phyloP scores from a whole-genome alignment of 37 sponge, comb jelly and placozoan species.

The Geodia barretti region DNA sequence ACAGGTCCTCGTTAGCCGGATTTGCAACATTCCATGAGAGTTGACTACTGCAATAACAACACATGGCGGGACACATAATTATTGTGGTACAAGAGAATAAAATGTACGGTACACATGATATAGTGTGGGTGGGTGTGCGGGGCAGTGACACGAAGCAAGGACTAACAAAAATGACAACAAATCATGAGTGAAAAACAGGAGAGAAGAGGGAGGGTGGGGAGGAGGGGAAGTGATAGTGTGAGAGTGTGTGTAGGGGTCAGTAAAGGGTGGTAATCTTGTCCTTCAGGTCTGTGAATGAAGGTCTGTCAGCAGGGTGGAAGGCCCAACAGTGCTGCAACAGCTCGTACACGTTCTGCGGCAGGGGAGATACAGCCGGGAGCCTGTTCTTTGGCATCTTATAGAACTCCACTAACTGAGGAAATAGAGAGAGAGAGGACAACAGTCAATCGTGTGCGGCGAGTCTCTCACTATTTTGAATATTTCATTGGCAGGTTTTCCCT shows the following conservation, averaged over 20 bases:
- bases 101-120: background rate
- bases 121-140: conserved; percentile 21
- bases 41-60: no score
- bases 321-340: conserved; percentile 55
- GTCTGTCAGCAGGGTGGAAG: conserved; percentile 34
- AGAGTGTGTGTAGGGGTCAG: background rate
- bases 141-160: background rate
- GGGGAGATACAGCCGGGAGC: conserved; percentile 7
- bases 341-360: conserved; percentile 15
- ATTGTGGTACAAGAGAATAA: no score
- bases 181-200: background rate
- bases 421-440: no score
- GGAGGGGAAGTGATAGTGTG: background rate
- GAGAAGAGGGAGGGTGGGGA: background rate
- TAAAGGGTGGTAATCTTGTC: background rate
- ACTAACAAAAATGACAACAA: background rate
- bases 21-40: no score
- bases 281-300: conserved; percentile 28
- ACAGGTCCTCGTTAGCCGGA: background rate
- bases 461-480: conserved; percentile 4
- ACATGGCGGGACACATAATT: no score
- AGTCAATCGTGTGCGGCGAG: background rate
- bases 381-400: background rate
- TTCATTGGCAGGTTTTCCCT: background rate
- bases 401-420: conserved; percentile 11